A percentile compares a stretch with the other conserved stretches of the same genome.
Conservation (phyloP, 2,888 invertebrate species). For the Drepana falcataria region DNA sequence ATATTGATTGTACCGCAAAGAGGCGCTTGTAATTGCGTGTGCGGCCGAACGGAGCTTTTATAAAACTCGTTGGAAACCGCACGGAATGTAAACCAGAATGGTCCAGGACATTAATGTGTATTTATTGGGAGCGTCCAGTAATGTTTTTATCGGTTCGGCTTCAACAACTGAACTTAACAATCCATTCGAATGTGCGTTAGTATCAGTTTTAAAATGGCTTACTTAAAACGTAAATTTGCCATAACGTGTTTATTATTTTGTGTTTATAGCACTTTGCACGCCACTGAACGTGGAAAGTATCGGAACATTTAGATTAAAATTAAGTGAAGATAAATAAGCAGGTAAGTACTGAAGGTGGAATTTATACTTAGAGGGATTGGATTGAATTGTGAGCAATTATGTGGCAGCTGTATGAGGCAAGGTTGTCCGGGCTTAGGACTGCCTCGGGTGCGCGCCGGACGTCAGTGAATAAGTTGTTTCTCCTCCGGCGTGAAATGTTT, state of each 20-base stretch:
- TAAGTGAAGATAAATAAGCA: not conserved
- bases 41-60: slow-evolving; percentile 71
- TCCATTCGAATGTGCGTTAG: slow-evolving; percentile 46
- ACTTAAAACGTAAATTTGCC: slow-evolving; percentile 25
- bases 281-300: not conserved
- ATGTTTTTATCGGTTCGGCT: slow-evolving; percentile 74
- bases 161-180: slow-evolving; percentile 50
- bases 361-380: slow-evolving; percentile 28
- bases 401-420: slow-evolving; percentile 33
- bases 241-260: slow-evolving; percentile 22
- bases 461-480: slow-evolving; percentile 42
- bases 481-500: slow-evolving; percentile 35
- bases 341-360: slow-evolving; percentile 22
- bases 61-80: slow-evolving; percentile 76
- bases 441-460: slow-evolving; percentile 40
- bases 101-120: slow-evolving; percentile 75
- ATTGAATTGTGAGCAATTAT: slow-evolving; percentile 53
- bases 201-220: slow-evolving; percentile 24
- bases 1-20: slow-evolving; percentile 70
- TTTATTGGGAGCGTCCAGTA: slow-evolving; percentile 75
- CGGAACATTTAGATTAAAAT: not conserved
- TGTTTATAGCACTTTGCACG: slow-evolving; percentile 12
- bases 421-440: slow-evolving; percentile 22
- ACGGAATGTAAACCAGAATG: slow-evolving; percentile 77
- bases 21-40: slow-evolving; percentile 75